These are phyloP conservation scores for Spheniscus mendiculus DNA, from an alignment of 2,113 vertebrate genomes.

Conservation along the genomic window DNA sequence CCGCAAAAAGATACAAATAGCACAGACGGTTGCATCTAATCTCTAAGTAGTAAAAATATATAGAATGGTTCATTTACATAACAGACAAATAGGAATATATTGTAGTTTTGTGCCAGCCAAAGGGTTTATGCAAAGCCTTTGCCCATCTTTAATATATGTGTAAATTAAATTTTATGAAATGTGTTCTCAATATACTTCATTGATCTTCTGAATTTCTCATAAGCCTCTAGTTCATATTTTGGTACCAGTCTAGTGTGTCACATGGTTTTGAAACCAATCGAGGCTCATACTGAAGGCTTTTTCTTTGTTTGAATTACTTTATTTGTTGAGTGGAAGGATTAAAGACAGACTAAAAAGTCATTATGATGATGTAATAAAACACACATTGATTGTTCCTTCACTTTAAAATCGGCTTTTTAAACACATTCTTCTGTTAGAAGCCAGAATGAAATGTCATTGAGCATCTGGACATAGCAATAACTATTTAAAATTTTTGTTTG, in stretches of 20 bases:
- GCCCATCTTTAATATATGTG: background rate
- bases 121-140: background rate
- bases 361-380: background rate
- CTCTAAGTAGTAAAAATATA: background rate
- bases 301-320: slow-evolving; percentile 39
- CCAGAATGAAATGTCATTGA: slow-evolving; percentile 3
- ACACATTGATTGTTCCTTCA: background rate
- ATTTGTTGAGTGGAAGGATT: slow-evolving; percentile 25
- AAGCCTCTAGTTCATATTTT: slow-evolving; percentile 31
- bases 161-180: slow-evolving; percentile 46
- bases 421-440: background rate
- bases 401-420: slow-evolving; percentile 8
- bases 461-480: background rate
- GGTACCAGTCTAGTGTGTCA: slow-evolving; percentile 15
- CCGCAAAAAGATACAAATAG: background rate
- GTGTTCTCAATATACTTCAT: slow-evolving; percentile 8
- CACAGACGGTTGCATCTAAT: background rate
- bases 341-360: slow-evolving; percentile 3
- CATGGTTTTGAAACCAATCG: background rate
- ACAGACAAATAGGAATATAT: background rate
- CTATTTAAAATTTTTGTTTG: background rate
- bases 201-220: slow-evolving; percentile 42
- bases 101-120: background rate
- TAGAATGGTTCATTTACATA: background rate
- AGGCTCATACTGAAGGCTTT: background rate